phyloP scores from a whole-genome alignment of 1,140 invertebrate genomes.

The Paracyclopina nana region DNA sequence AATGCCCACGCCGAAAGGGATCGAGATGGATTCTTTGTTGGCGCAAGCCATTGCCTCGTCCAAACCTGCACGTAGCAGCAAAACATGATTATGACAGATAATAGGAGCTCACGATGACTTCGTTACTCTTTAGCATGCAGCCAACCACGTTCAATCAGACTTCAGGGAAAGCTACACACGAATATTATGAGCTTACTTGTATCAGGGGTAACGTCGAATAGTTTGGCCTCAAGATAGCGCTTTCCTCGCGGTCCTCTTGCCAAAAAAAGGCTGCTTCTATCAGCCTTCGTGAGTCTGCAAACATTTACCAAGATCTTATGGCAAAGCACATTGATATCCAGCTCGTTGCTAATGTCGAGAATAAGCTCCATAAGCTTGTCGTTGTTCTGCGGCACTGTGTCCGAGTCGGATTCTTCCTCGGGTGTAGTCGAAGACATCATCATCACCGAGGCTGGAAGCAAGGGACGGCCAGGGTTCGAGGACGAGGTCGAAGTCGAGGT shows the following conservation, averaged over 20 bases:
- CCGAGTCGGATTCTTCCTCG: no score
- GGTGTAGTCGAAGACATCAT: background rate
- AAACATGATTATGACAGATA: conserved; percentile 14
- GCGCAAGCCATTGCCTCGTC: conserved; percentile 52
- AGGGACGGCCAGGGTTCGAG: no score
- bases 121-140: no score
- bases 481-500: background rate
- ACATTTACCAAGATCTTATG: conserved; percentile 87
- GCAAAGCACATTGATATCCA: conserved; percentile 76
- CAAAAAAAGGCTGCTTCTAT: conserved; percentile 65
- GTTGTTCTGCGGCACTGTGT: background rate
- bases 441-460: background rate
- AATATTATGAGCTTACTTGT: no score
- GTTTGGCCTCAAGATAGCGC: conserved; percentile 63
- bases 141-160: no score
- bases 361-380: conserved; percentile 50
- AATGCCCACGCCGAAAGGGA: conserved; percentile 75
- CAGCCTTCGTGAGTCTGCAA: conserved; percentile 58
- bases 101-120: no score
- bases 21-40: conserved; percentile 41
- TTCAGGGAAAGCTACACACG: no score
- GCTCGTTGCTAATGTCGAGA: conserved; percentile 71
- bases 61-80: conserved; percentile 31
- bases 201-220: conserved; percentile 73
- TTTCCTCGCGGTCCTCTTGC: conserved; percentile 51